Evolutionary conservation across 2,113 vertebrate species (phyloP), one percentile per base, ranked within the genome.

Genomic region (Clinocottus analis): DNA sequence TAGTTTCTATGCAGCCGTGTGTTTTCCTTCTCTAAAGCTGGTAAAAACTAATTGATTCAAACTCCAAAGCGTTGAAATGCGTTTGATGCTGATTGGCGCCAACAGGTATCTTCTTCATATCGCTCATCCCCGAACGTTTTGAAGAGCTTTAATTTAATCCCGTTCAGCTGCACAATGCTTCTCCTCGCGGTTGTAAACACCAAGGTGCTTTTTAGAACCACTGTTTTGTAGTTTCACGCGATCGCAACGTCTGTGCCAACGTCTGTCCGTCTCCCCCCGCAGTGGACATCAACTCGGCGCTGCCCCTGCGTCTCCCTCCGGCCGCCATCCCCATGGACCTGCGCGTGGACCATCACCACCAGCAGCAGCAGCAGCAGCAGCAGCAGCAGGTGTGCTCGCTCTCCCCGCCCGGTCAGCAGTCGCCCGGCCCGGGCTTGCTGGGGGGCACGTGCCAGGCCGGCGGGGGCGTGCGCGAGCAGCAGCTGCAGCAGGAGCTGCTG

Each of bases 401-500:
- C 87, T 95, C 95, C 93, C 89, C 93, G 7, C 60, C 87, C 0
- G 71, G 81, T n/a, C 89, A 91, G 78, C 92, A 90, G 65, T 64
- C 85, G 5, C 68, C 85, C 4, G 37, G 64, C 47, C 75, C 53
- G 21, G 47, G 47, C 2, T 51, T 73, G 17, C 72, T 61, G 49
- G 70, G 78, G 2, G 80, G 78, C 2, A 7, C 75, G 14, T 74
- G 79, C 17, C 70, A 67, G 68, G 53, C 19, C 2, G 51, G 84
- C 55, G 58, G 75, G 62, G 94, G 76, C 94, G 90, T 0, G 91
- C 94, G 96, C 0, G 98, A 99, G 75, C 97, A 99, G 93, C 98
- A 98, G 93, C 96, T 99, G 75, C 98, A 99, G 92, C 97, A 98
- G 93, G 98, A 99, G 93, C 96, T 99, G 7, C 94, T 99, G 92